phyloP scores from a whole-genome alignment of 2,888 invertebrate genomes.

The Diabrotica balteata region DNA sequence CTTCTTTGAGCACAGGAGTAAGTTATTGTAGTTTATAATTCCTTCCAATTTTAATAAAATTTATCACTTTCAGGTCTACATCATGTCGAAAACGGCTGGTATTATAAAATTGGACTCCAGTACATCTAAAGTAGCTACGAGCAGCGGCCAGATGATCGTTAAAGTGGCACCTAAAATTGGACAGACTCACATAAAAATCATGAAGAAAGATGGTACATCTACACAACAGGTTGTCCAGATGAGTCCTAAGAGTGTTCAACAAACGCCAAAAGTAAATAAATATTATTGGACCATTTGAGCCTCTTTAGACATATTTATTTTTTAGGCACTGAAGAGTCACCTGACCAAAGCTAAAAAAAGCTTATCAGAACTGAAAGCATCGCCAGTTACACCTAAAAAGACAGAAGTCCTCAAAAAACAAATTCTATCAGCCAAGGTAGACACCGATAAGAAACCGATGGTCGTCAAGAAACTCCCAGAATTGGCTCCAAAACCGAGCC shows the following conservation, averaged over 20 bases:
- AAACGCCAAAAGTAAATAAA: constrained; percentile 13
- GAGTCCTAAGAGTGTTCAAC: constrained; percentile 35
- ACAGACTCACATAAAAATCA: constrained; percentile 61
- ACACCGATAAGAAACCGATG: constrained; percentile 31
- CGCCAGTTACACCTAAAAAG: constrained; percentile 30
- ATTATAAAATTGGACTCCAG: constrained; percentile 74
- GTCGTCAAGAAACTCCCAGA: constrained; percentile 27
- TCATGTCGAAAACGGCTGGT: constrained; percentile 79
- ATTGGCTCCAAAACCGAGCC: neutral
- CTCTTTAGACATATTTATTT: neutral
- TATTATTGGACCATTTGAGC: too few relatives aligned
- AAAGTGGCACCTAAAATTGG: constrained; percentile 64
- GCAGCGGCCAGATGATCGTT: constrained; percentile 56
- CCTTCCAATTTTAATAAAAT: neutral
- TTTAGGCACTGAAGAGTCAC: constrained; percentile 13
- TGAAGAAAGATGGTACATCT: constrained; percentile 54
- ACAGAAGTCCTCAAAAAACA: constrained; percentile 36
- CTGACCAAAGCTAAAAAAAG: constrained; percentile 23
- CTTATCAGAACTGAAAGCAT: constrained; percentile 17
- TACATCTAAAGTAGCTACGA: constrained; percentile 56
- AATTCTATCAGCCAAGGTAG: constrained; percentile 18
- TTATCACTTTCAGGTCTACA: constrained; percentile 62
- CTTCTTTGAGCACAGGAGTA: constrained; percentile 67
- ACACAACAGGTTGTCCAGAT: constrained; percentile 47
- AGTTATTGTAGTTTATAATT: neutral